Evolutionary conservation across 2,797 vertebrate genomes (phyloP).

Genomic region (Pristis pectinata): DNA sequence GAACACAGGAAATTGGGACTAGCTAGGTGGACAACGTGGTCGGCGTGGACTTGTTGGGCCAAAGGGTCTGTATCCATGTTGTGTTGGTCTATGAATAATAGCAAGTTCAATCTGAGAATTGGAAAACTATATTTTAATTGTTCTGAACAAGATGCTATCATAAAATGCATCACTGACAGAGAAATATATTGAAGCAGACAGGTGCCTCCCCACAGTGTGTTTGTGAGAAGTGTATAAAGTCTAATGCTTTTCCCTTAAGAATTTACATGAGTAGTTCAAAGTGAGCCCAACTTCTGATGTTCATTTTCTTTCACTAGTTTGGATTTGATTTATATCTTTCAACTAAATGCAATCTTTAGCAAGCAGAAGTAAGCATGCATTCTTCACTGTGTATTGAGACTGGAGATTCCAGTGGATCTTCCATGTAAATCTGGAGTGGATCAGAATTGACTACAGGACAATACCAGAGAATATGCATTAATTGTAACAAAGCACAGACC

Average conservation of each 20-base stretch:
- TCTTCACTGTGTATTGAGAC: neutral
- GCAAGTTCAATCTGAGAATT: neutral
- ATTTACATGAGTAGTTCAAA: neutral
- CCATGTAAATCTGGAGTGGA: neutral
- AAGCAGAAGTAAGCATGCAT: neutral
- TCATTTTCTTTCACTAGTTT: neutral
- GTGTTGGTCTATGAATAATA: too few species aligned
- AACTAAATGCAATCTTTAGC: neutral
- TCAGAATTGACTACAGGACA: neutral
- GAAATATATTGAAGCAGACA: neutral
- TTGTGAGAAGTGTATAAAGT: neutral
- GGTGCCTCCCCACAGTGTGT: neutral
- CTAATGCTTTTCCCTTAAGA: neutral
- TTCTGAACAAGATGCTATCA: neutral
- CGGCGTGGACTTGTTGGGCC: too few species aligned
- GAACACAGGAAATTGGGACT: too few species aligned
- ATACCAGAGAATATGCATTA: neutral
- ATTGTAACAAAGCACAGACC: slow-evolving; percentile 55
- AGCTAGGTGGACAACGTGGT: too few species aligned
- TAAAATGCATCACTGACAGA: neutral
- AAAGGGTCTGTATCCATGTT: too few species aligned
- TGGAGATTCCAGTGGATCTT: neutral
- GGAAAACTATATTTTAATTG: neutral
- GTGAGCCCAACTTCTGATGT: neutral
- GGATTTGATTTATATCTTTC: neutral